Evolutionary conservation across 2,888 invertebrate species (phyloP), one percentile per base, ranked within the genome.

Genomic region (Zaprionus lineosus): DNA sequence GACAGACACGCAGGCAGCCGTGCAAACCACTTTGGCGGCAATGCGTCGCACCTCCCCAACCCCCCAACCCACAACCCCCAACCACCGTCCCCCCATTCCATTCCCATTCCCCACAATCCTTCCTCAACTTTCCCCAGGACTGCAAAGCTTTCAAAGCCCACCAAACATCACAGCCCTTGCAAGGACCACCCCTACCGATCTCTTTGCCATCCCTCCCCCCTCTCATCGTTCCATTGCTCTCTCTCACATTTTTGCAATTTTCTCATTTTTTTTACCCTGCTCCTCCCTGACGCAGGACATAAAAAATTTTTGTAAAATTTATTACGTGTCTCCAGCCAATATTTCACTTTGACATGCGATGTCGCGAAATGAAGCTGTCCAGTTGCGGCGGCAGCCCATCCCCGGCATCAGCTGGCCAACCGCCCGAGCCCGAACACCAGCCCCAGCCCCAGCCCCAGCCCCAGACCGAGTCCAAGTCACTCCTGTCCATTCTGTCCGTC

Each of bases 291-390:
- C 68, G 76, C 65, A 67, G 72, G 58, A 61, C 62, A 67, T 72
- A 76, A 74, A 76, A 78, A 71, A 65, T 72, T 81, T 79, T 72
- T 72, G 74, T 86, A 53, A 87, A 88, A 88, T 88, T 88, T 88
- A 89, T 88, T 87, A 88, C 89, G 83, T 87, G 84, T 87, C 87
- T 88, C 84, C 84, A 84, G 86, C 87, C 87, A 89, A 89, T 88
- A 88, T 88, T 87, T 88, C 88, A 88, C 87, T 86, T 87, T 87
- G 87, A 87, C 87, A 84, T 87, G 83, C 84, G 72, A 78, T 76
- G 88, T 87, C 87, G 82, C 88, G 83, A 87, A 87, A 87, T 87
- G 82, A 87, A 87, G 87, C 87, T 86, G 88, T 87, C 87, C 77
- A 75, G 76, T 70, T 78, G 86, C 58, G 81, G 84, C 74, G 48